A percentile compares a stretch with the other conserved stretches of the same genome.
Evolutionary conservation across 2,113 vertebrate genomes (phyloP).

Genomic region (Onychostoma macrolepis): DNA sequence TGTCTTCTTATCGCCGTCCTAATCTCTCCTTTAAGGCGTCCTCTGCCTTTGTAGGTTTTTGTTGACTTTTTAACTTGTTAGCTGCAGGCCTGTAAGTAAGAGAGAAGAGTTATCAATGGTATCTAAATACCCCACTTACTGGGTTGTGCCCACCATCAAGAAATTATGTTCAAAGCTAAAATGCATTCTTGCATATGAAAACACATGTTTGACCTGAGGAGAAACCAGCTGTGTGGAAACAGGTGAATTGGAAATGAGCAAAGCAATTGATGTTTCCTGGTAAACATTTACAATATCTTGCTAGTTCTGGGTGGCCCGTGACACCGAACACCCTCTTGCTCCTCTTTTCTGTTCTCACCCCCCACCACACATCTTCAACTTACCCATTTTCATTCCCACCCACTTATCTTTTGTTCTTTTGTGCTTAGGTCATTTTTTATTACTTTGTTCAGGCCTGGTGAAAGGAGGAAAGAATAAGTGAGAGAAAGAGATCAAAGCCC

Average conservation of each 20-base stretch:
- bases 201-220: background rate
- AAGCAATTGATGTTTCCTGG: constrained; percentile 12
- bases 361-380: constrained; percentile 23
- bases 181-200: constrained; percentile 22
- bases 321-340: constrained; percentile 15
- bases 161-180: constrained; percentile 6
- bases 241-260: constrained; percentile 26
- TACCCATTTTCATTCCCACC: constrained; percentile 46
- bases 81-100: background rate
- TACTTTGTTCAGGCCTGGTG: constrained; percentile 45
- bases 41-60: constrained; percentile 31
- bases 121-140: constrained; percentile 19
- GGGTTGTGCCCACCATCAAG: background rate
- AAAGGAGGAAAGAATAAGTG: constrained; percentile 43
- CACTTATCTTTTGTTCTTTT: constrained; percentile 58
- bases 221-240: background rate
- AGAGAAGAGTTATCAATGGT: background rate
- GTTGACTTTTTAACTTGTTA: constrained; percentile 30
- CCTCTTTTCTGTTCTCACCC: constrained; percentile 42
- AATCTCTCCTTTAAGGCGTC: constrained; percentile 23
- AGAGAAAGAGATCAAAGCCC: constrained; percentile 43
- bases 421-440: constrained; percentile 58
- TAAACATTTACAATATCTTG: constrained; percentile 23
- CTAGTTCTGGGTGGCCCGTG: constrained; percentile 30
- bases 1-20: constrained; percentile 47